phyloP scores from a whole-genome alignment of 2,113 vertebrate species.

The Opisthocomus hoazin region DNA sequence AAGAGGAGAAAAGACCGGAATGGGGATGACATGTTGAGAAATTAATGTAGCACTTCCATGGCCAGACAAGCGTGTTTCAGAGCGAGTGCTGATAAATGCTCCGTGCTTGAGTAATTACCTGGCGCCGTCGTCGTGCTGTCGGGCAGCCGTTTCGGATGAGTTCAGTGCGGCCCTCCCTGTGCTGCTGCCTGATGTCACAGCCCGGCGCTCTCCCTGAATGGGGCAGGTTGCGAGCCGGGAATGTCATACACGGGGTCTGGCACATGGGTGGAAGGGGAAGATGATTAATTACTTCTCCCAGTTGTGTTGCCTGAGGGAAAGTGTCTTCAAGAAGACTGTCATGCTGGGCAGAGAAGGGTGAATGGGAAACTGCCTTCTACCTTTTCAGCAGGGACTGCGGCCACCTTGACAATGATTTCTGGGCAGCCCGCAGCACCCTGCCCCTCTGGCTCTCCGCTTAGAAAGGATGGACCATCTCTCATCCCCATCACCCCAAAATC shows the following conservation, averaged over 20 bases:
- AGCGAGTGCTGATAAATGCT: constrained; percentile 40
- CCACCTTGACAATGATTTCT: background rate
- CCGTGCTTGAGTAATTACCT: constrained; percentile 50
- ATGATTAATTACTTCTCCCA: background rate
- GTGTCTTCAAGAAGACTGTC: background rate
- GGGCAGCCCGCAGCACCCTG: background rate
- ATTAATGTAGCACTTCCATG: background rate
- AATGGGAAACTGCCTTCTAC: background rate
- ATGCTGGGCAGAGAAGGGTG: background rate
- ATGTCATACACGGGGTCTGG: background rate
- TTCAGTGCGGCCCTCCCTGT: background rate
- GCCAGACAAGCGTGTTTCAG: constrained; percentile 21
- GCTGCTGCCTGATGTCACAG: background rate
- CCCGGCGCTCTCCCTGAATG: background rate
- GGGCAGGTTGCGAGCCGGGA: background rate
- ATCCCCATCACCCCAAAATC: background rate
- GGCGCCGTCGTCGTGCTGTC: background rate
- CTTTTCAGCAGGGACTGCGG: background rate
- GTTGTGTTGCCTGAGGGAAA: background rate
- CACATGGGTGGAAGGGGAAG: background rate
- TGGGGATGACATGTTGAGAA: constrained; percentile 19
- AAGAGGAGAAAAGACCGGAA: background rate
- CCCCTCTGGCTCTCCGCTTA: background rate
- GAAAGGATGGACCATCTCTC: background rate
- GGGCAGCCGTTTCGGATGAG: constrained; percentile 33